Evolutionary conservation across 2,888 invertebrate species (phyloP).

Genomic region (Sericinus montela): DNA sequence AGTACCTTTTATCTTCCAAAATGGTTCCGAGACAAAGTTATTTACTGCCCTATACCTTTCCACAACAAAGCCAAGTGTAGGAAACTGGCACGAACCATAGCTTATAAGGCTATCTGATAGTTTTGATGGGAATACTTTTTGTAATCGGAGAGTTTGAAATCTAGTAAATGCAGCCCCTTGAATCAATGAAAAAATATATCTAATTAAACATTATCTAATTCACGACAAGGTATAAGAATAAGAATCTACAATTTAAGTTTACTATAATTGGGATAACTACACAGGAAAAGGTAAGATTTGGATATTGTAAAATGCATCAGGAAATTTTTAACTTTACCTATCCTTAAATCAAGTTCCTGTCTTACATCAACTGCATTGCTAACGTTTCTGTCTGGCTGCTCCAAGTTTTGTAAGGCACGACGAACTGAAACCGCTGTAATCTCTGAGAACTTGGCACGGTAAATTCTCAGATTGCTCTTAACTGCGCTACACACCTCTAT

Average conservation of each 20-base stretch:
- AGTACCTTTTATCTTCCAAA: slow-evolving; percentile 95
- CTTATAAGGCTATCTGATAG: slow-evolving; percentile 91
- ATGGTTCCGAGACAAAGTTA: slow-evolving; percentile 93
- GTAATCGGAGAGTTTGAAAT: slow-evolving; percentile 95
- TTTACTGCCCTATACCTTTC: slow-evolving; percentile 96
- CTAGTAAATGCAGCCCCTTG: slow-evolving; percentile 97
- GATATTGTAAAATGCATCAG: neutral
- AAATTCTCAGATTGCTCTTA: slow-evolving; percentile 84
- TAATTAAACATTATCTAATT: no score
- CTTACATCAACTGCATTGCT: slow-evolving; percentile 97
- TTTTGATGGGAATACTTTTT: slow-evolving; percentile 86
- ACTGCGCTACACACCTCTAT: slow-evolving; percentile 92
- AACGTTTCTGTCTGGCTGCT: slow-evolving; percentile 87
- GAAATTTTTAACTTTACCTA: slow-evolving; percentile 77
- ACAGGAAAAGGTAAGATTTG: no score
- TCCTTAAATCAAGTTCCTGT: slow-evolving; percentile 93
- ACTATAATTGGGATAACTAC: no score
- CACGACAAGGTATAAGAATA: no score
- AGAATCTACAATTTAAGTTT: no score
- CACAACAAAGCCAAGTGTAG: slow-evolving; percentile 99
- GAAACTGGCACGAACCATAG: slow-evolving; percentile 99
- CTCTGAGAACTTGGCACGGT: slow-evolving; percentile 97
- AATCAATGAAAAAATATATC: slow-evolving; percentile 21
- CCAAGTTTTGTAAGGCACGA: slow-evolving; percentile 89
- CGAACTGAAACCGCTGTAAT: slow-evolving; percentile 91